phyloP scores from a whole-genome alignment of 2,113 vertebrate genomes.

The Indicator maculatus region DNA sequence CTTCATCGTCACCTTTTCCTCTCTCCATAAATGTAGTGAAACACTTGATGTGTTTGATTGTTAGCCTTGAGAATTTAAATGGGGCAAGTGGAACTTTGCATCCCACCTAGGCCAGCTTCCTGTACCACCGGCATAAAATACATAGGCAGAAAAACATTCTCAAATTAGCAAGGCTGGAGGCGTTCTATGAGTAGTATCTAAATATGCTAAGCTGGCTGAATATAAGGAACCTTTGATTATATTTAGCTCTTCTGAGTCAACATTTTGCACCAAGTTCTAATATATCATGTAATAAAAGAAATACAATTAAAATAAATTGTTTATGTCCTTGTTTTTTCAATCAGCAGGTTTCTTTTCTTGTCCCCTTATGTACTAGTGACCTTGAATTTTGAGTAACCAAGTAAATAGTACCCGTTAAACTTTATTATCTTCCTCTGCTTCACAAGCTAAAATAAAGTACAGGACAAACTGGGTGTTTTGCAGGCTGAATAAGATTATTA shows the following conservation, averaged over 20 bases:
- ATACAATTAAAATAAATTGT: not conserved
- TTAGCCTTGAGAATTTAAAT: not conserved
- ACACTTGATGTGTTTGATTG: not conserved
- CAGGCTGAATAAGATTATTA: not conserved
- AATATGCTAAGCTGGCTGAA: not conserved
- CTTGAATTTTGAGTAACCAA: slow-evolving; percentile 33
- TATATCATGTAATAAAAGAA: not conserved
- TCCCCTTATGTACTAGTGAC: not conserved
- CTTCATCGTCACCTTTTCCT: not conserved
- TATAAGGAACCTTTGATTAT: not conserved
- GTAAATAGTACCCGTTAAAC: not conserved
- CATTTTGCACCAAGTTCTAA: not conserved
- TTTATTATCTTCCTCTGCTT: not conserved
- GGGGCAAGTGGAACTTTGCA: not conserved
- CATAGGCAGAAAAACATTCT: not conserved
- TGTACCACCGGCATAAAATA: not conserved
- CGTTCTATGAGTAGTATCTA: not conserved
- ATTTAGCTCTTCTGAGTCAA: not conserved
- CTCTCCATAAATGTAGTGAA: not conserved
- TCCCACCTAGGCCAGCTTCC: not conserved
- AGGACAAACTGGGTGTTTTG: not conserved
- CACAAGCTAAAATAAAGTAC: not conserved
- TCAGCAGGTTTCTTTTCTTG: slow-evolving; percentile 11
- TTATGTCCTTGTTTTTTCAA: not conserved
- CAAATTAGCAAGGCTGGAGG: not conserved